A percentile compares a stretch with the other conserved stretches of the same genome.
Evolutionary conservation across 2,113 vertebrate genomes (phyloP).

Genomic region (Uria lomvia): DNA sequence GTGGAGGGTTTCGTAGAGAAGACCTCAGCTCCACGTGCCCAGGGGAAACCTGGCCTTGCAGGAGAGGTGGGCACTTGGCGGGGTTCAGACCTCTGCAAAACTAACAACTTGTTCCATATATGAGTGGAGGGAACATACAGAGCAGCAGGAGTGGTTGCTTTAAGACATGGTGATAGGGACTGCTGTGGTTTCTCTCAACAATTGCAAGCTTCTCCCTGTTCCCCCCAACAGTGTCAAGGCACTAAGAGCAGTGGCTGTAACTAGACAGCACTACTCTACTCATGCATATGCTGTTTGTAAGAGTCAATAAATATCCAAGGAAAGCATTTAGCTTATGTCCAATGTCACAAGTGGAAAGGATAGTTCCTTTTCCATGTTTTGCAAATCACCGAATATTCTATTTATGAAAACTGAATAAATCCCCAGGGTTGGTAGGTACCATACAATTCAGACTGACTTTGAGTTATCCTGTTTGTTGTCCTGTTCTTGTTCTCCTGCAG

Average conservation of each 20-base stretch:
- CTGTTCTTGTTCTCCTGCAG: neutral
- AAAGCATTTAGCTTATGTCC: neutral
- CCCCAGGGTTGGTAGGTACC: neutral
- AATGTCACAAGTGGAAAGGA: accelerated
- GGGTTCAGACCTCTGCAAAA: neutral
- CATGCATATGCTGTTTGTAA: neutral
- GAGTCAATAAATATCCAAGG: neutral
- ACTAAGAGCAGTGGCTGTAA: neutral
- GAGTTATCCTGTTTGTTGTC: neutral
- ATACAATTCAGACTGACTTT: neutral
- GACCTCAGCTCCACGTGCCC: neutral
- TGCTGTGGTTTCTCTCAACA: neutral
- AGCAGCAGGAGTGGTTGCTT: neutral
- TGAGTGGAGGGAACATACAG: neutral
- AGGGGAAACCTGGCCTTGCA: neutral
- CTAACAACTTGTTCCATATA: neutral
- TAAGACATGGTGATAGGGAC: neutral
- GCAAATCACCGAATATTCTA: neutral
- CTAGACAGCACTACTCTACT: neutral
- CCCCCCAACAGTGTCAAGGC: neutral
- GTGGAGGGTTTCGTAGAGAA: neutral
- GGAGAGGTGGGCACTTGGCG: neutral
- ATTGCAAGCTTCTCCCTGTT: neutral
- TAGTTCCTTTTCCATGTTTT: neutral
- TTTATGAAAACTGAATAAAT: neutral